Percentiles rank a stretch among this genome's conserved stretches.
phyloP scores from a whole-genome alignment of 2,113 vertebrate genomes.

The Cochlearius cochlearius region DNA sequence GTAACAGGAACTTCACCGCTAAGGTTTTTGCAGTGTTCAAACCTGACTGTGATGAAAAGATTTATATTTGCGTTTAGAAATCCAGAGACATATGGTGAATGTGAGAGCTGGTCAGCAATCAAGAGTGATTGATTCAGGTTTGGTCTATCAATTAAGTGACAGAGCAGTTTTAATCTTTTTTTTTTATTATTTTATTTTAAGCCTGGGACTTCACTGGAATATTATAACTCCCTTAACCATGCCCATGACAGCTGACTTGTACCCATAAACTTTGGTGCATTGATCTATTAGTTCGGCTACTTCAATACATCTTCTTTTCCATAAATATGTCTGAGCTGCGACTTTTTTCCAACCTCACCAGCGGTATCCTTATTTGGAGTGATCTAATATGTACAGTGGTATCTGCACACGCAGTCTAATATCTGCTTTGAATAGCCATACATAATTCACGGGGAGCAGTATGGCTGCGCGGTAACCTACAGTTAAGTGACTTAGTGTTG shows the following conservation, averaged over 20 bases:
- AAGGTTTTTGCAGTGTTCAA: constrained; percentile 30
- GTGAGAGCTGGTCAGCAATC: constrained; percentile 66
- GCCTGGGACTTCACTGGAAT: constrained; percentile 56
- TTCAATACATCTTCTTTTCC: constrained; percentile 63
- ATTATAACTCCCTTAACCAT: constrained; percentile 57
- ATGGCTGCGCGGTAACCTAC: not conserved
- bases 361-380: not conserved
- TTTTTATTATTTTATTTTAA: constrained; percentile 57
- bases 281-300: constrained; percentile 46
- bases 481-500: constrained; percentile 27
- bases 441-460: not conserved
- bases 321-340: constrained; percentile 25
- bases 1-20: not conserved
- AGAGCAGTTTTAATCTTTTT: constrained; percentile 54
- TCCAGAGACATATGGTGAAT: constrained; percentile 70
- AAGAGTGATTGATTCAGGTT: constrained; percentile 56
- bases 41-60: constrained; percentile 30
- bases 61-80: constrained; percentile 62
- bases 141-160: constrained; percentile 70
- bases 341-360: constrained; percentile 24
- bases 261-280: constrained; percentile 62
- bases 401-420: not conserved
- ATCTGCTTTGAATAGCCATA: constrained; percentile 31
- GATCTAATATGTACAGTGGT: not conserved
- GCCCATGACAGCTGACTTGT: constrained; percentile 59